Evolutionary conservation across 2,113 vertebrate genomes (phyloP).

Genomic region (Calidris pygmaea): DNA sequence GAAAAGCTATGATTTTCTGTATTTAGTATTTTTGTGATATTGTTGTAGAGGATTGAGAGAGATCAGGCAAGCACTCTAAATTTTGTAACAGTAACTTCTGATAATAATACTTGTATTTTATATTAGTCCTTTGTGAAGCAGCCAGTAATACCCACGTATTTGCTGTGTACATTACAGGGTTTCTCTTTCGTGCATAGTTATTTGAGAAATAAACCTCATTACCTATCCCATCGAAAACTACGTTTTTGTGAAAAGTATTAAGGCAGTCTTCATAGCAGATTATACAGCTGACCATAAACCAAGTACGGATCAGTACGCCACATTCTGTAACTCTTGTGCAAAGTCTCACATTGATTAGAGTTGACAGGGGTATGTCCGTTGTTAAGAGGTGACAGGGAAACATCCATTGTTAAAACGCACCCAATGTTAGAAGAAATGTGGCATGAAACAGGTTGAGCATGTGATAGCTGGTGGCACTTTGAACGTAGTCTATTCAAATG

Average conservation of each 20-base stretch:
- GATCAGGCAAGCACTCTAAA: neutral
- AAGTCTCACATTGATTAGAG: neutral
- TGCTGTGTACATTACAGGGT: neutral
- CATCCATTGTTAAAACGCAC: slow-evolving; percentile 50
- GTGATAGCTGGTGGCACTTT: slow-evolving; percentile 15
- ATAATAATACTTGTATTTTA: neutral
- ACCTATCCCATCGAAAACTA: neutral
- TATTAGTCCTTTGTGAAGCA: neutral
- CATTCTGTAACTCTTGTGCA: neutral
- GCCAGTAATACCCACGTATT: neutral
- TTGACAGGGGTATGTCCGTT: slow-evolving; percentile 43
- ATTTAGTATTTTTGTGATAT: neutral
- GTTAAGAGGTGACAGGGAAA: slow-evolving; percentile 40
- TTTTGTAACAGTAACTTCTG: neutral
- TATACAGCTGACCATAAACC: neutral
- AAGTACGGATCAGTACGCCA: neutral
- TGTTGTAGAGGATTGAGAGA: neutral
- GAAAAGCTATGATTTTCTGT: neutral
- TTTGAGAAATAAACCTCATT: neutral
- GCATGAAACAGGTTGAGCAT: slow-evolving; percentile 1
- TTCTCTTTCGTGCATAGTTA: neutral
- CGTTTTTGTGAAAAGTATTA: neutral
- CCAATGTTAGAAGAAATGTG: slow-evolving; percentile 15
- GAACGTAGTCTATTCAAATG: neutral
- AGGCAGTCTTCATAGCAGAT: neutral